Conservation (phyloP, 2,113 vertebrate species). For the Callaeas wilsoni region DNA sequence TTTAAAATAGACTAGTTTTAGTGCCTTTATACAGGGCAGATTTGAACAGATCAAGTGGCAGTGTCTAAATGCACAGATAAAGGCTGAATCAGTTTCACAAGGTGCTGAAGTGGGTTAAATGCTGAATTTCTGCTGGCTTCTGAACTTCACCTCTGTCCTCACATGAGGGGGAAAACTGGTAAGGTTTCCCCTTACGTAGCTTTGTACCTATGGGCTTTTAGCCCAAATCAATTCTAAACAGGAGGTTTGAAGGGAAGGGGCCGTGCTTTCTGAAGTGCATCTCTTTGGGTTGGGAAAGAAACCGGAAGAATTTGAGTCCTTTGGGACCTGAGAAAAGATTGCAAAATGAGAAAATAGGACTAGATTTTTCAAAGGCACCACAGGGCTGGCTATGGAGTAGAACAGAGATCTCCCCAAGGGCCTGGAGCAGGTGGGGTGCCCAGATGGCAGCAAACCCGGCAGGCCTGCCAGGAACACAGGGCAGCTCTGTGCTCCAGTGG, state of each 20-base stretch:
- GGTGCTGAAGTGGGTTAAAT: not conserved
- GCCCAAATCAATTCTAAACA: not conserved
- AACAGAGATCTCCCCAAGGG: not conserved
- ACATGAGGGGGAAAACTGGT: not conserved
- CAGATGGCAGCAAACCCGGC: not conserved
- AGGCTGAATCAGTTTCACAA: not conserved
- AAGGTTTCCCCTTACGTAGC: not conserved
- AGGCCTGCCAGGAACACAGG: not conserved
- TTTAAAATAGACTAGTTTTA: not conserved
- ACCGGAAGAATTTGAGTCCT: not conserved
- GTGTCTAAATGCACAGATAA: not conserved
- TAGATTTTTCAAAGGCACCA: not conserved
- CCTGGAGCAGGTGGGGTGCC: not conserved
- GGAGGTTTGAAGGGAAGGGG: not conserved
- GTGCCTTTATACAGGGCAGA: not conserved
- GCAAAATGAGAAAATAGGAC: not conserved
- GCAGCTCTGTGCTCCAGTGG: not conserved
- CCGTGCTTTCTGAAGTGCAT: not conserved
- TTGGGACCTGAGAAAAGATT: not conserved
- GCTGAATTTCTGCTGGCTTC: not conserved
- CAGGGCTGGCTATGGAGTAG: not conserved
- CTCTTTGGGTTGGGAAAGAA: not conserved
- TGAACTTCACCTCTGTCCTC: not conserved
- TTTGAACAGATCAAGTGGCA: not conserved
- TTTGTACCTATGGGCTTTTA: not conserved